Conservation (phyloP, 1,140 invertebrate species). For the Kradibia gibbosae region DNA sequence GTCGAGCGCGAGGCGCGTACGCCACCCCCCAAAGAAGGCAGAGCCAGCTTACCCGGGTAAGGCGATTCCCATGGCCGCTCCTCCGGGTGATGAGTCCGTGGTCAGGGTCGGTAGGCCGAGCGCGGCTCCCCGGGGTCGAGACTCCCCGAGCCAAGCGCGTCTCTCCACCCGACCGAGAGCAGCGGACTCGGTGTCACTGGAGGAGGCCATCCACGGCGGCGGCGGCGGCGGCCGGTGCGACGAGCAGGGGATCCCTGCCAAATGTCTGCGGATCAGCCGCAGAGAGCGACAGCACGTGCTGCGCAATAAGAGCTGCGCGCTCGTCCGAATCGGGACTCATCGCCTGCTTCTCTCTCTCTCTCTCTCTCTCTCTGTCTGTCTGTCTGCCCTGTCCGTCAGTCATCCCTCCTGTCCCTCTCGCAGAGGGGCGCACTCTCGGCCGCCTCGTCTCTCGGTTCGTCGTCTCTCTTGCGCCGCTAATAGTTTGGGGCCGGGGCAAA, state of each 20-base stretch:
- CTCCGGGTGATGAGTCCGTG: too few species aligned
- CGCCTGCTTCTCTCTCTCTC: not conserved
- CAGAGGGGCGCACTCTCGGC: too few species aligned
- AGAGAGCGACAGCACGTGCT: constrained; percentile 59
- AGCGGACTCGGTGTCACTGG: not conserved
- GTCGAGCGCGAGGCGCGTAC: too few species aligned
- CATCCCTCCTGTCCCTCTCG: not conserved
- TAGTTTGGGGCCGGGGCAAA: not conserved
- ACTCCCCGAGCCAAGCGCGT: too few species aligned
- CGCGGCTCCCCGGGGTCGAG: too few species aligned
- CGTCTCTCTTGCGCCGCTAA: not conserved
- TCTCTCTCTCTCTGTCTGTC: constrained; percentile 1
- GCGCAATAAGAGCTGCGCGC: constrained; percentile 57
- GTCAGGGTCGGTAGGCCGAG: too few species aligned
- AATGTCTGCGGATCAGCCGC: not conserved
- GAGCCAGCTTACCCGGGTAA: too few species aligned
- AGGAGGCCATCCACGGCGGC: not conserved
- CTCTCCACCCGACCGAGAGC: too few species aligned
- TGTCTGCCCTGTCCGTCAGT: too few species aligned
- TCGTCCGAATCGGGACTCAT: constrained; percentile 14
- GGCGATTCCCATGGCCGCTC: too few species aligned
- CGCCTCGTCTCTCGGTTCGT: not conserved
- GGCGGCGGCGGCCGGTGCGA: not conserved
- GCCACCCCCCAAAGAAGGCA: too few species aligned
- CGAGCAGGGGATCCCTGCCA: not conserved